phyloP scores from a whole-genome alignment of 37 sponge, comb jelly and placozoan species.

The Petrosia ficiformis region DNA sequence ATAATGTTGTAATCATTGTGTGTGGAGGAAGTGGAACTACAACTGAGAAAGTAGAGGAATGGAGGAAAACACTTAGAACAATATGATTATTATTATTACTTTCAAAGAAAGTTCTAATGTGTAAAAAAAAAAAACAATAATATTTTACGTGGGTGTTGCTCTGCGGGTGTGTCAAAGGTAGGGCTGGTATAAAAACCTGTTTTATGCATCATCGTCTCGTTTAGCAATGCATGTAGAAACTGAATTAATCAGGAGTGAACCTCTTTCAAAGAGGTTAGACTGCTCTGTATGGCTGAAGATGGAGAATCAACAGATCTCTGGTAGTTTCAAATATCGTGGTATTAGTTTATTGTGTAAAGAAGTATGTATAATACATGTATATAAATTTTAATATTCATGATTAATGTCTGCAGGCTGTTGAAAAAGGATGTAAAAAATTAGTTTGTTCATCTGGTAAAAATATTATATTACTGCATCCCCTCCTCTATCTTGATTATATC shows the following conservation, averaged over 20 bases:
- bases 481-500: too few species aligned
- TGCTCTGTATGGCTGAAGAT: slow-evolving; percentile 78
- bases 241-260: slow-evolving; percentile 64
- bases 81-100: too few species aligned
- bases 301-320: slow-evolving; percentile 84
- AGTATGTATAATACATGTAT: slow-evolving; percentile 41
- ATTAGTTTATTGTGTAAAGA: slow-evolving; percentile 61
- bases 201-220: too few species aligned
- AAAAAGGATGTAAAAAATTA: slow-evolving; percentile 52
- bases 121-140: too few species aligned
- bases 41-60: slow-evolving; percentile 57
- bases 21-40: slow-evolving; percentile 92
- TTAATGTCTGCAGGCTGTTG: slow-evolving; percentile 26
- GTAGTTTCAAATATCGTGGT: slow-evolving; percentile 89
- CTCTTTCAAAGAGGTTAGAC: slow-evolving; percentile 53
- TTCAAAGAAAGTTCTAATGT: too few species aligned
- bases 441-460: slow-evolving; percentile 71
- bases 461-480: too few species aligned
- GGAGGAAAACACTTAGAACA: too few species aligned
- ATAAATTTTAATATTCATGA: too few species aligned
- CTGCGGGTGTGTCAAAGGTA: too few species aligned
- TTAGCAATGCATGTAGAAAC: slow-evolving; percentile 82
- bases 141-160: too few species aligned
- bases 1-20: slow-evolving; percentile 78
- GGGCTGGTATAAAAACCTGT: too few species aligned